These are phyloP conservation scores for Drosophila tsacasi DNA, from an alignment of 1,140 invertebrate species.

Conservation along the genomic window DNA sequence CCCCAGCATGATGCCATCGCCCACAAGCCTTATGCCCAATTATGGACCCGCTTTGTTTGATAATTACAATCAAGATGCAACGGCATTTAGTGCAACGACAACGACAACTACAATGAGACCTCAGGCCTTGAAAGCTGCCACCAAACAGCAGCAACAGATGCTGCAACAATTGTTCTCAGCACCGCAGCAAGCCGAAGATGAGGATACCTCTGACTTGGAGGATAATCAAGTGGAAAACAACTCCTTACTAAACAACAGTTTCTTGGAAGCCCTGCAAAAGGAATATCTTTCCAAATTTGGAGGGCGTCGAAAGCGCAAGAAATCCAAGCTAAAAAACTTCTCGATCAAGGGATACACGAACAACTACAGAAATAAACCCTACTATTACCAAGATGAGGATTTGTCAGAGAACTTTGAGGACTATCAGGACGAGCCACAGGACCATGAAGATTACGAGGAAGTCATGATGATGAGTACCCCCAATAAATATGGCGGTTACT, in stretches of 20 bases:
- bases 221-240: constrained; percentile 56
- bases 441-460: constrained; percentile 31
- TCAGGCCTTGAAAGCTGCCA: constrained; percentile 6
- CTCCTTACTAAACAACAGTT: constrained; percentile 61
- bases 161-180: constrained; percentile 61
- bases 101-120: constrained; percentile 41
- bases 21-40: constrained; percentile 53
- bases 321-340: constrained; percentile 22
- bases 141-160: constrained; percentile 49
- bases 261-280: constrained; percentile 66
- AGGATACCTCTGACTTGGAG: constrained; percentile 9
- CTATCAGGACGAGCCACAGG: constrained; percentile 32
- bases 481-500: constrained; percentile 17
- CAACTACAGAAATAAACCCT: constrained; percentile 1
- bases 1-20: constrained; percentile 36
- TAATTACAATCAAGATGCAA: constrained; percentile 45
- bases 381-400: constrained; percentile 38
- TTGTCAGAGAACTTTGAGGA: constrained; percentile 46
- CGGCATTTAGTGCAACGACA: constrained; percentile 15
- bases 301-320: constrained; percentile 59
- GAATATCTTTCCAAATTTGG: constrained; percentile 64
- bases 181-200: constrained; percentile 28
- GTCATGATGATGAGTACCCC: constrained; percentile 18
- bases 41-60: constrained; percentile 67
- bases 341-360: neutral